Conservation (phyloP, 2,797 vertebrate genomes). For the Pangasius sanitwongsei region DNA sequence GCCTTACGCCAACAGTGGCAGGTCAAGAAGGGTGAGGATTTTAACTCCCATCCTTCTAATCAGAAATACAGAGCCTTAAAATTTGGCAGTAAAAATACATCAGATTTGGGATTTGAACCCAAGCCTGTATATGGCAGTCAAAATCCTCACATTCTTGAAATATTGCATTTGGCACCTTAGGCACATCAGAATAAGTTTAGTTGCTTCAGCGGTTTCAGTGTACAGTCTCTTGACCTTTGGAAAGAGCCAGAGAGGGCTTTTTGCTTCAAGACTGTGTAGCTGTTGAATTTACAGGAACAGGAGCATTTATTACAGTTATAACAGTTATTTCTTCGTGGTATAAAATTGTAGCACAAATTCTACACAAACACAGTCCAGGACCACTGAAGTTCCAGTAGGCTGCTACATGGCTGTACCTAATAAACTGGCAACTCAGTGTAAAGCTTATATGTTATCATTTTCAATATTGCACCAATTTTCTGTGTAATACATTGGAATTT, state of each 20-base stretch:
- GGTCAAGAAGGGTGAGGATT: not conserved
- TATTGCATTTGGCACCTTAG: not conserved
- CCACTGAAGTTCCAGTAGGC: not conserved
- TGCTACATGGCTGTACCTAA: not conserved
- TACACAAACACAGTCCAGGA: not conserved
- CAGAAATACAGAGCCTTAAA: not conserved
- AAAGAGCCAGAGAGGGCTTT: not conserved
- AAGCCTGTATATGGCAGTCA: not conserved
- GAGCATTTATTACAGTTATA: too few species aligned
- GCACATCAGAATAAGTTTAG: not conserved
- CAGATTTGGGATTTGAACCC: not conserved
- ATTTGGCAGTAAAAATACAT: not conserved
- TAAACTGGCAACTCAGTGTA: conserved; percentile 5
- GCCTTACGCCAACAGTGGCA: not conserved
- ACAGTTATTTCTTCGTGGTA: not conserved
- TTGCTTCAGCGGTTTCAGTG: not conserved
- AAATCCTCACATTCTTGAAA: not conserved
- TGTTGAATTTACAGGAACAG: not conserved
- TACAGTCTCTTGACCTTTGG: not conserved
- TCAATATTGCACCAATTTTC: not conserved
- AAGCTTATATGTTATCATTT: not conserved
- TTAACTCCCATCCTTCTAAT: not conserved
- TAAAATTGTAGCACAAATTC: not conserved
- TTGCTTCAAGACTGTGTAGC: not conserved
- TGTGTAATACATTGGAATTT: not conserved